Evolutionary conservation across 1,140 invertebrate species (phyloP).

Genomic region (Drosophila nebulosa): DNA sequence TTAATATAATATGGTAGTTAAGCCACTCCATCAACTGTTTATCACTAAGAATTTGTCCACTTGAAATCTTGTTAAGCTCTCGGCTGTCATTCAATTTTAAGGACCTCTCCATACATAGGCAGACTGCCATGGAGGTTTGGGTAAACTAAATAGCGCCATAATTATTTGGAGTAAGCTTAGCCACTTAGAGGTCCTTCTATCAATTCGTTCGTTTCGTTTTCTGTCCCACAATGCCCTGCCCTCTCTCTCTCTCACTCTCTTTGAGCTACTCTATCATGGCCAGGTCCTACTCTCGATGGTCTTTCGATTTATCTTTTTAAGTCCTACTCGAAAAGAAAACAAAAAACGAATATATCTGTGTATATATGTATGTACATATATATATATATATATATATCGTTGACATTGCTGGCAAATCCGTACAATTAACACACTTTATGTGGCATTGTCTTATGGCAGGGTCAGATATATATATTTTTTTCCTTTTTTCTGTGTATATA

Average conservation of each 20-base stretch:
- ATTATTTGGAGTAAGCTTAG: conserved; percentile 4
- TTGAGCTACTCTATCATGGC: background rate
- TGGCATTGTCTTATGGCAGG: conserved; percentile 33
- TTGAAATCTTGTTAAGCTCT: conserved; percentile 1
- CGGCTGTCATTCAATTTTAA: background rate
- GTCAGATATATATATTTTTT: background rate
- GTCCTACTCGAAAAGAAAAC: conserved; percentile 11
- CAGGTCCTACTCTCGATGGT: conserved; percentile 13
- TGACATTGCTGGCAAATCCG: conserved; percentile 46
- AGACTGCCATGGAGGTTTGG: background rate
- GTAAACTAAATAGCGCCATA: conserved; percentile 7
- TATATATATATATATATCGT: conserved; percentile 47
- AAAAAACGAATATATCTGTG: conserved; percentile 30
- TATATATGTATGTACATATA: background rate
- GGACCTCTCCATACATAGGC: background rate
- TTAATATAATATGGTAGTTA: background rate
- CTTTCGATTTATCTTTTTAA: conserved; percentile 75
- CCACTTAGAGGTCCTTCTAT: background rate
- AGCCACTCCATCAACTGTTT: background rate
- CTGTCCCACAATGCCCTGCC: no score
- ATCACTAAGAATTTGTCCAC: background rate
- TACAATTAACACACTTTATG: conserved; percentile 77
- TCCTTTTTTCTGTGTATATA: conserved; percentile 7
- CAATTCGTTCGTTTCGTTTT: background rate
- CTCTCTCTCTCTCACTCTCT: no score